These are phyloP conservation scores for Mus minutoides DNA, from an alignment of 2,797 vertebrate genomes.

Conservation along the genomic window DNA sequence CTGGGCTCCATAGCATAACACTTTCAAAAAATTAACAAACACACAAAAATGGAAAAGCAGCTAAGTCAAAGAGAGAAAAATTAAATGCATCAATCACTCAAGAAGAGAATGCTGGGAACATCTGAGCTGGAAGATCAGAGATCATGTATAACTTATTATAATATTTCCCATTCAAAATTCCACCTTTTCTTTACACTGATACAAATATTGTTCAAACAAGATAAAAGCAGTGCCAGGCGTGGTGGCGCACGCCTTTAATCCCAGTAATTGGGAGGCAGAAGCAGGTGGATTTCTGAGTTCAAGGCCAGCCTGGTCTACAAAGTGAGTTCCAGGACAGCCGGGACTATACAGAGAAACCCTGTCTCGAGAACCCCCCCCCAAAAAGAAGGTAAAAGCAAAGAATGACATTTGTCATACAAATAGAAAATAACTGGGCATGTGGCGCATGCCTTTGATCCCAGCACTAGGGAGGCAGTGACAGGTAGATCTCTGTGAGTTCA, in stretches of 20 bases:
- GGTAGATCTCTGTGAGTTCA: neutral
- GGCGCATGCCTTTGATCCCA: neutral
- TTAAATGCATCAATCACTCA: neutral
- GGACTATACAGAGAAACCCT: too few species aligned
- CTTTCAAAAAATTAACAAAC: neutral
- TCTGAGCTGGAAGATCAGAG: neutral
- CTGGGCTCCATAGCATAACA: neutral
- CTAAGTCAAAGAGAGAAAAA: constrained; percentile 24
- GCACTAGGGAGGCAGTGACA: neutral
- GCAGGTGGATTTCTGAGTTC: neutral
- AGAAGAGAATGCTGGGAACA: neutral
- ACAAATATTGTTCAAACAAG: constrained; percentile 4
- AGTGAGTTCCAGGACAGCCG: neutral
- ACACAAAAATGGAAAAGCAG: neutral
- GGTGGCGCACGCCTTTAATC: neutral
- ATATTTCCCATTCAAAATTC: constrained; percentile 10
- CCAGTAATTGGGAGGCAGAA: neutral
- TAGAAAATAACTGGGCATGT: too few species aligned
- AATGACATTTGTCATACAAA: too few species aligned
- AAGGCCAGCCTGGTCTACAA: neutral
- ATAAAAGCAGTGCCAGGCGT: too few species aligned
- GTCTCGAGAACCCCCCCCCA: too few species aligned
- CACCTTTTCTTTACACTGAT: constrained; percentile 2
- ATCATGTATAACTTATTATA: constrained; percentile 10
- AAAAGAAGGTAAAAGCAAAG: too few species aligned